A percentile compares a stretch with the other conserved stretches of the same genome.
Conservation (phyloP, 2,888 invertebrate species). For the Drosophila borborema region DNA sequence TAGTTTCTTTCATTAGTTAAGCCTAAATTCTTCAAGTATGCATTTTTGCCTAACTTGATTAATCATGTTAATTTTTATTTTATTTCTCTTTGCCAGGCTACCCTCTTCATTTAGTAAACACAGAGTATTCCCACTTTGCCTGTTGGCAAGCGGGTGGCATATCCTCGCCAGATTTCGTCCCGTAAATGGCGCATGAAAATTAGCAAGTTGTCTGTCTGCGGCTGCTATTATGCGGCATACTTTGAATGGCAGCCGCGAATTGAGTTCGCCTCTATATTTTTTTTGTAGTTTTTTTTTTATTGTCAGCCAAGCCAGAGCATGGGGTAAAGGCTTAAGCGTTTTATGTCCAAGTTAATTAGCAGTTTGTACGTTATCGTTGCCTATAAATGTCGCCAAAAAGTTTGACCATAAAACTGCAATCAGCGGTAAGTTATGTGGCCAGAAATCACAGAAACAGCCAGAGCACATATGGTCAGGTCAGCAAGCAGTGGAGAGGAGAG, state of each 20-base stretch:
- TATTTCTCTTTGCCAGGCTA: too few relatives aligned
- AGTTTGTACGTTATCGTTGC: constrained; percentile 63
- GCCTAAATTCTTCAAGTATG: background rate
- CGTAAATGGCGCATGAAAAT: constrained; percentile 84
- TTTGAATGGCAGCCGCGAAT: constrained; percentile 61
- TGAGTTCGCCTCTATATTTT: constrained; percentile 24
- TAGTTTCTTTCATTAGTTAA: background rate
- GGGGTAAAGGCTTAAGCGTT: constrained; percentile 59
- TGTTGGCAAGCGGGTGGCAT: constrained; percentile 44
- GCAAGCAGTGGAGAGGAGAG: background rate
- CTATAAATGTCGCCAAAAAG: constrained; percentile 61
- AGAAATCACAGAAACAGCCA: constrained; percentile 34
- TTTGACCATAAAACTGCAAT: constrained; percentile 83
- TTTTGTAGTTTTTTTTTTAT: constrained; percentile 37
- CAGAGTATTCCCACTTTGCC: constrained; percentile 28
- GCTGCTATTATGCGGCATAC: constrained; percentile 77
- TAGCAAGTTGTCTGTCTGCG: constrained; percentile 77
- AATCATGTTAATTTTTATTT: too few relatives aligned
- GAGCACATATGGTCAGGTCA: constrained; percentile 34
- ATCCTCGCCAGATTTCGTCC: constrained; percentile 42
- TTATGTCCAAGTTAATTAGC: constrained; percentile 71
- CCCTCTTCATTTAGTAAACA: background rate
- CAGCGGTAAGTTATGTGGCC: constrained; percentile 80
- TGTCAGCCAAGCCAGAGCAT: constrained; percentile 29
- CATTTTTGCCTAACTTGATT: background rate